A percentile compares a stretch with the other conserved stretches of the same genome.
Conservation (phyloP, 2,113 vertebrate species). For the Heterotilapia buettikoferi region DNA sequence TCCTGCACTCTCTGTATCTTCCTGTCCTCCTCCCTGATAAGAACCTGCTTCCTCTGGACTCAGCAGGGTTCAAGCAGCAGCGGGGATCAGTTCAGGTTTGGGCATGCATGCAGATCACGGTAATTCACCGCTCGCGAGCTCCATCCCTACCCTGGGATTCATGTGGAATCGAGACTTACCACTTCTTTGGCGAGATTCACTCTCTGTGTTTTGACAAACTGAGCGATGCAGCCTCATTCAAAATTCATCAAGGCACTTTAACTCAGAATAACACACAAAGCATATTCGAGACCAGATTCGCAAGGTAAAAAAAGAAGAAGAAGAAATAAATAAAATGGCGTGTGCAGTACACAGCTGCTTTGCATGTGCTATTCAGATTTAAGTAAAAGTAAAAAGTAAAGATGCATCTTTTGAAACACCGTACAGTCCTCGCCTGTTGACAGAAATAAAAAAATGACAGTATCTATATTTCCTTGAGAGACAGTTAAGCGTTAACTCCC, state of each 20-base stretch:
- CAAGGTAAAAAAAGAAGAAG: constrained; percentile 1
- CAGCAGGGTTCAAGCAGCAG: constrained; percentile 37
- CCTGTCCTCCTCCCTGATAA: constrained; percentile 55
- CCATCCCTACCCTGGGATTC: constrained; percentile 9
- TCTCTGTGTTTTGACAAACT: constrained; percentile 23
- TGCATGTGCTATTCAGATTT: constrained; percentile 24
- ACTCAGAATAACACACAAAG: constrained; percentile 41
- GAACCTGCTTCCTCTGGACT: constrained; percentile 53
- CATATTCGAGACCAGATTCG: not conserved
- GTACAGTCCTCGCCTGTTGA: constrained; percentile 11
- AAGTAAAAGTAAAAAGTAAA: not conserved
- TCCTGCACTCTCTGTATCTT: constrained; percentile 26
- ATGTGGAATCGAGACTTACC: not conserved
- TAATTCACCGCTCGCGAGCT: not conserved
- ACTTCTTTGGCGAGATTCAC: not conserved
- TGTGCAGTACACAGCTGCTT: not conserved
- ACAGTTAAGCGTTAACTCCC: not conserved
- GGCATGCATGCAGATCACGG: constrained; percentile 40
- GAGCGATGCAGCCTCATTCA: constrained; percentile 36
- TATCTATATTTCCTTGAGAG: constrained; percentile 36
- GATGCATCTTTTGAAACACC: constrained; percentile 22
- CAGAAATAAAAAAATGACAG: constrained; percentile 17
- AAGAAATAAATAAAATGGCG: not conserved
- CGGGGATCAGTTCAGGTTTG: constrained; percentile 42
- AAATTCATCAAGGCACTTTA: constrained; percentile 49